Percentiles rank a stretch among this genome's conserved stretches.
These are phyloP conservation scores for Emberiza fucata DNA, from an alignment of 2,113 vertebrate genomes.

Conservation along the genomic window DNA sequence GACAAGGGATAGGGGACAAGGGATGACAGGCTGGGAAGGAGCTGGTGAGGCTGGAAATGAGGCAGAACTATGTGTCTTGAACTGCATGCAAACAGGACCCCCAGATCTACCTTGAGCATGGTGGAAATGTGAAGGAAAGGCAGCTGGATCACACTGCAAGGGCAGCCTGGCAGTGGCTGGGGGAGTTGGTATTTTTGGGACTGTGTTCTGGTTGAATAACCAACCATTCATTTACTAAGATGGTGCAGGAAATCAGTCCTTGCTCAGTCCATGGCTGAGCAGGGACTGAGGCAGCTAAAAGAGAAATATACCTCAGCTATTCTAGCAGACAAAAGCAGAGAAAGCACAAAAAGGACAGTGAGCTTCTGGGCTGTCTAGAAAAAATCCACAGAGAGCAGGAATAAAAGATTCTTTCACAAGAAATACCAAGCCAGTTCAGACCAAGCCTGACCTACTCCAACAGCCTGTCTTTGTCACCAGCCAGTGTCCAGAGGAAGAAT, in stretches of 20 bases:
- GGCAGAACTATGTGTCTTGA: background rate
- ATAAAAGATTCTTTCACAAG: background rate
- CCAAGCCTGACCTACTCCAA: background rate
- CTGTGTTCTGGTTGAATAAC: background rate
- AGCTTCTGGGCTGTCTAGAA: background rate
- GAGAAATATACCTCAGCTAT: background rate
- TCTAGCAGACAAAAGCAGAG: background rate
- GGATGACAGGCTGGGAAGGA: background rate
- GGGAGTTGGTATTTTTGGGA: background rate
- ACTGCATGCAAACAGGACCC: background rate
- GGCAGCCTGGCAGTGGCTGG: background rate
- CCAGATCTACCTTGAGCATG: background rate
- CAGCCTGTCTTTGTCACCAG: background rate
- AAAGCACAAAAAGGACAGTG: background rate
- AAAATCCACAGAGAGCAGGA: background rate
- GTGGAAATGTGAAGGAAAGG: constrained; percentile 15
- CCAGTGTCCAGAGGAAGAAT: background rate
- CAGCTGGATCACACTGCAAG: background rate
- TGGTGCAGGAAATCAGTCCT: background rate
- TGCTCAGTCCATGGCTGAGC: background rate
- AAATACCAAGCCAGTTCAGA: background rate
- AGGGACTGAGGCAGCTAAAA: background rate
- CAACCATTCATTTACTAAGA: background rate
- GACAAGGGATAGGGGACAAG: background rate
- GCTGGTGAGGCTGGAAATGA: constrained; percentile 32